Base-by-base conservation (phyloP, 1,140 invertebrate genomes). In the Maniola jurtina region DNA sequence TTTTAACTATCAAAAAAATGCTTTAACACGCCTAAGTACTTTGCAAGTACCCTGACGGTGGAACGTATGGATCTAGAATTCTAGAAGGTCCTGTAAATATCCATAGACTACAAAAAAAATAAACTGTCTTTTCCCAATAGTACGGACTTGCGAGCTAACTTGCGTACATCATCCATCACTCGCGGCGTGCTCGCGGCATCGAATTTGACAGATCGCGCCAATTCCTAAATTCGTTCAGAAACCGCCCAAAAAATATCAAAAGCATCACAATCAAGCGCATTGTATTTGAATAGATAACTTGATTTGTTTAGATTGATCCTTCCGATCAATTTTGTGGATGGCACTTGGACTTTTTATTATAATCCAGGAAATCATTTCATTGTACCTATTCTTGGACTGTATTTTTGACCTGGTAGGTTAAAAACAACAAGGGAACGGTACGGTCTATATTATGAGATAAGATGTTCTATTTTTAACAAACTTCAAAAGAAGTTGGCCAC, bases 291-390 rank as follows among this genome's bases (percentile, higher is more conserved):
- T 76, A 25, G 25, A 25, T 34, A 66, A 48, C 73, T 63, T 70
- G 73, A 75, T 78, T 74, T 79, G 76, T 85, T 84, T 83, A 81
- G 79, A 83, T 84, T 82, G 83, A 85, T 82, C 66, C 55, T 47
- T 64, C 72, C 73, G 71, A 86, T 84, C 80, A 76, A 84, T 88
- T 81, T 79, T 80, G 68, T 71, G 55, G 61, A 61, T 50, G 66
- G 61, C 38, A 38, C 59, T 50, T 56, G 35, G 4, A 36, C 54
- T 72, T 73, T 73, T 65, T 71, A 66, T 61, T 55, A 34, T 55
- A 34, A 65, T 65, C 63, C 71, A 72, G 72, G 72, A 77, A 75
- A 72, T 66, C 35, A 42, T 40, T 50, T 54, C 66, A 69, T 62
- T 62, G 50, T 50, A 25, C 25, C 1, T 25, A 35, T 38, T 57